Percentiles rank a stretch among this genome's conserved stretches.
Conservation (phyloP, 2,888 invertebrate species). For the Lasioglossum pauxillum region DNA sequence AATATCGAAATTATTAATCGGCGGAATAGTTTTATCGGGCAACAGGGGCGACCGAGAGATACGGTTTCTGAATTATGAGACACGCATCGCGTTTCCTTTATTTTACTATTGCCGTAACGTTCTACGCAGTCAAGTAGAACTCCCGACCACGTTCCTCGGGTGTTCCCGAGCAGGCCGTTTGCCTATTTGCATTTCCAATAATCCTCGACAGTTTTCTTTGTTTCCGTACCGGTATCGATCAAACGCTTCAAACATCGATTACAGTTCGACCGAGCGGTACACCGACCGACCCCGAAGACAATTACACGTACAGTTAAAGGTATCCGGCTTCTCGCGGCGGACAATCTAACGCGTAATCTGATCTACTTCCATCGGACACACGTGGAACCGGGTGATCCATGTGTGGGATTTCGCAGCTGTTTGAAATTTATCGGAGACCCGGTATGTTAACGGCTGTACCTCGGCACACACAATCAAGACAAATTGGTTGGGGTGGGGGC, state of each 20-base stretch:
- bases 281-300: conserved; percentile 45
- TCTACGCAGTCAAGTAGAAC: conserved; percentile 4
- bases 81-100: conserved; percentile 4
- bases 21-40: not conserved
- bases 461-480: conserved; percentile 64
- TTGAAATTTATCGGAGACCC: conserved; percentile 52
- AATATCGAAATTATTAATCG: conserved; percentile 13
- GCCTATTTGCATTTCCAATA: conserved; percentile 12
- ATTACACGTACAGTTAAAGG: conserved; percentile 55
- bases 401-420: conserved; percentile 45
- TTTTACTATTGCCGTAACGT: not conserved
- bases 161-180: not conserved
- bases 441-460: conserved; percentile 66
- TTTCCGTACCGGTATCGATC: conserved; percentile 11
- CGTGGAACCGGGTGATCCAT: conserved; percentile 34
- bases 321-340: conserved; percentile 29
- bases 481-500: conserved; percentile 58
- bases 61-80: conserved; percentile 6
- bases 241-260: conserved; percentile 5
- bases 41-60: not conserved
- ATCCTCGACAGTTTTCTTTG: conserved; percentile 25
- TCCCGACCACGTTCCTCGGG: not conserved
- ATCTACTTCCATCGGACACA: conserved; percentile 47
- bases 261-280: conserved; percentile 9
- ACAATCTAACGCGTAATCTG: conserved; percentile 62